These are phyloP conservation scores for Tenebrosternarchus preto DNA, from an alignment of 2,113 vertebrate genomes.

Conservation along the genomic window DNA sequence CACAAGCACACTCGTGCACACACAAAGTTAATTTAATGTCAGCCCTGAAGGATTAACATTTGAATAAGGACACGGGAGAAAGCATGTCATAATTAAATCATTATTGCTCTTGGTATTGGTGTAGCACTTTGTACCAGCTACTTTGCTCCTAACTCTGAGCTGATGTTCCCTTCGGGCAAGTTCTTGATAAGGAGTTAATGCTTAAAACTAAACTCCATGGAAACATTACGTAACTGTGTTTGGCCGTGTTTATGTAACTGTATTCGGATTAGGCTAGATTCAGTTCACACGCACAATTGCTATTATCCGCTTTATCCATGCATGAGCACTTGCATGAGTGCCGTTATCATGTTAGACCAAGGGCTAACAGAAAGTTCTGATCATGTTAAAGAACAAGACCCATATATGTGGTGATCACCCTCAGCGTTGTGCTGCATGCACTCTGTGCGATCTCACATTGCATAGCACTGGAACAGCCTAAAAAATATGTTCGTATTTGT, in stretches of 20 bases:
- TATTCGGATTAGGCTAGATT: not conserved
- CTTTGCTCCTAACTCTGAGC: not conserved
- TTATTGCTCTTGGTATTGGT: not conserved
- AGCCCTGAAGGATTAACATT: constrained; percentile 10
- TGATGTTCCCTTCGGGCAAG: not conserved
- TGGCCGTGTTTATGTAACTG: not conserved
- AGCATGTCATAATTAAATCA: constrained; percentile 3
- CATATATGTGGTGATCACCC: not conserved
- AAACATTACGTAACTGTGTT: constrained; percentile 2
- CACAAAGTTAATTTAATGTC: constrained; percentile 11
- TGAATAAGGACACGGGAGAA: constrained; percentile 7
- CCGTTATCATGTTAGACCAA: too few relatives aligned
- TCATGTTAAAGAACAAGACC: too few relatives aligned
- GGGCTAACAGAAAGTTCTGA: too few relatives aligned
- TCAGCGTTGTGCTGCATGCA: not conserved
- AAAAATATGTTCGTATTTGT: not conserved
- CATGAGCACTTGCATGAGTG: not conserved
- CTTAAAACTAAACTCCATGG: constrained; percentile 3
- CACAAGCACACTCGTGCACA: not conserved
- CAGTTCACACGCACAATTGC: not conserved
- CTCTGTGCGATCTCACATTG: not conserved
- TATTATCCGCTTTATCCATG: not conserved
- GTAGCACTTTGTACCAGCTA: constrained; percentile 4
- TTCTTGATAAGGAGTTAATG: not conserved
- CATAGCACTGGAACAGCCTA: not conserved